Evolutionary conservation across 2,113 vertebrate species (phyloP).

Genomic region (Epinephelus lanceolatus): DNA sequence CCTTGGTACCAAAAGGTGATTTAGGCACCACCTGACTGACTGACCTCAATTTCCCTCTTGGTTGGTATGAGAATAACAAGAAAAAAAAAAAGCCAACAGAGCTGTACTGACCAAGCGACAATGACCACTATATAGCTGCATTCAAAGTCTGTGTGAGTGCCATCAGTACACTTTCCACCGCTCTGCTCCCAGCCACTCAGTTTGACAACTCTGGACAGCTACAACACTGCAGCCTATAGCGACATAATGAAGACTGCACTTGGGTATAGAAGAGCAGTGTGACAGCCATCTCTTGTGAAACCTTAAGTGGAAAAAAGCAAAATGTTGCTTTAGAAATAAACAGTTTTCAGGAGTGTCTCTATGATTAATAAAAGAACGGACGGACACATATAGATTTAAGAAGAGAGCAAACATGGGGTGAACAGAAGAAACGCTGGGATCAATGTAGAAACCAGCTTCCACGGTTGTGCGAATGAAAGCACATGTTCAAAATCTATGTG

Average conservation of each 20-base stretch:
- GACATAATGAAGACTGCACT: conserved; percentile 16
- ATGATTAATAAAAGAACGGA: not conserved
- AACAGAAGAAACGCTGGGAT: conserved; percentile 1
- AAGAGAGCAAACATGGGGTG: not conserved
- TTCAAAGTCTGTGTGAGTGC: conserved; percentile 2
- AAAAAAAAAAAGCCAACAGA: conserved; percentile 6
- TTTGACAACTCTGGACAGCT: conserved; percentile 13
- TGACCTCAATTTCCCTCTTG: conserved; percentile 17
- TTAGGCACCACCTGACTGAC: not conserved
- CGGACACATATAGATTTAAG: not conserved
- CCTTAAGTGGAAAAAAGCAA: not conserved
- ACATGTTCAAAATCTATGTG: conserved; percentile 21
- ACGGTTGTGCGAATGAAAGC: not conserved
- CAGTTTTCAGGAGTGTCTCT: not conserved
- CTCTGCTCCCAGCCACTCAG: not conserved
- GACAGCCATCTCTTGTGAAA: not conserved
- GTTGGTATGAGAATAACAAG: conserved; percentile 2
- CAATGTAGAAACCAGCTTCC: not conserved
- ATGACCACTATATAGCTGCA: not conserved
- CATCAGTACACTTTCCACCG: not conserved
- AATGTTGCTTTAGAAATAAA: not conserved
- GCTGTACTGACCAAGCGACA: not conserved
- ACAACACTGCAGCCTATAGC: not conserved
- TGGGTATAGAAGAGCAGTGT: not conserved
- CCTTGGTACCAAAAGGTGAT: not conserved